phyloP scores from a whole-genome alignment of 1,140 invertebrate species.

The Panulirus ornatus region DNA sequence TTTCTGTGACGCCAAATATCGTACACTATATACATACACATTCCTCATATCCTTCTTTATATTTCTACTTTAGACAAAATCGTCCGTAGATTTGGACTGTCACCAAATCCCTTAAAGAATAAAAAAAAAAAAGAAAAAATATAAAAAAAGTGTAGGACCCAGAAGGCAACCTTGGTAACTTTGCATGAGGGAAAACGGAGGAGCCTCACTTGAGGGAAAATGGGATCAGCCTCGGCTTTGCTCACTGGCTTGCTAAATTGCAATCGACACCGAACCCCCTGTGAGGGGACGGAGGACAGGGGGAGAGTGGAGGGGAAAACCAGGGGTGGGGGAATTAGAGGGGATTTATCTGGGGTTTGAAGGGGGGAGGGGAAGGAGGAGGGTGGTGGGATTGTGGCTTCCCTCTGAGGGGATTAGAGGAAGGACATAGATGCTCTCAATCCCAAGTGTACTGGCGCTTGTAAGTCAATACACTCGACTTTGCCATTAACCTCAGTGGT shows the following conservation, averaged over 20 bases:
- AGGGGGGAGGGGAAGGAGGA: too few species aligned
- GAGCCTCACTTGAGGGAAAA: slow-evolving; percentile 54
- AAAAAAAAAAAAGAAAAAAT: neutral
- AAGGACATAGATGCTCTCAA: slow-evolving; percentile 14
- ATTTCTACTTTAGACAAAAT: too few species aligned
- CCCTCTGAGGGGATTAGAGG: slow-evolving; percentile 56
- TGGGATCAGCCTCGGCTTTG: slow-evolving; percentile 57
- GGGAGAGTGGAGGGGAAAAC: neutral
- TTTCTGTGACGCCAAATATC: too few species aligned
- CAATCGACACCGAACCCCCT: slow-evolving; percentile 51
- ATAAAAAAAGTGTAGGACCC: neutral
- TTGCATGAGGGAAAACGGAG: neutral
- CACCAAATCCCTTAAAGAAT: too few species aligned
- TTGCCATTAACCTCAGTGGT: neutral
- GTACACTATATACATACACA: too few species aligned
- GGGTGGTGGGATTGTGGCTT: slow-evolving; percentile 59
- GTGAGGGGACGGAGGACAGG: slow-evolving; percentile 33
- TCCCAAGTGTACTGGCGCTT: neutral
- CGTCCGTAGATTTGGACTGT: too few species aligned
- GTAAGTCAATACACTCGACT: neutral
- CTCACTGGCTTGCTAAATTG: slow-evolving; percentile 68
- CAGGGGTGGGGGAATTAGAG: slow-evolving; percentile 40
- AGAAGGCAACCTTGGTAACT: neutral
- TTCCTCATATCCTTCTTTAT: too few species aligned
- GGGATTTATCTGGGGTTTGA: slow-evolving; percentile 50